These are phyloP conservation scores for Dysdera silvatica DNA, from an alignment of 1,140 invertebrate species.

Conservation along the genomic window DNA sequence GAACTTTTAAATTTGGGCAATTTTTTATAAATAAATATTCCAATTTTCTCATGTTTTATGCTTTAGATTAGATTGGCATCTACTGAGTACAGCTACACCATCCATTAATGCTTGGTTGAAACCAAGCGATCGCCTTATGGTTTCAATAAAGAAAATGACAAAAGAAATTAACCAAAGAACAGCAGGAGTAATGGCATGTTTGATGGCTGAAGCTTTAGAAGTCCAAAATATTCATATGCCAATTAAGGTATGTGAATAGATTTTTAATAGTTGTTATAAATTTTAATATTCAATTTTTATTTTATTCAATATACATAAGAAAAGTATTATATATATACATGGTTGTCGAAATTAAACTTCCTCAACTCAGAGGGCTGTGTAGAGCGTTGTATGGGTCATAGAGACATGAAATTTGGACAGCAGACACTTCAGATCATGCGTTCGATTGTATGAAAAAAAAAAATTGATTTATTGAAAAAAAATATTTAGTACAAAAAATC, in stretches of 20 bases:
- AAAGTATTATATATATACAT: not conserved
- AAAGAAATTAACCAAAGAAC: slow-evolving; percentile 58
- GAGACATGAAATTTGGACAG: too few relatives aligned
- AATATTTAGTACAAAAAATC: too few relatives aligned
- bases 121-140: slow-evolving; percentile 78
- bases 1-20: not conserved
- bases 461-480: too few relatives aligned
- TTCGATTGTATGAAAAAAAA: too few relatives aligned
- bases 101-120: slow-evolving; percentile 97
- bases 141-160: slow-evolving; percentile 68
- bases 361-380: too few relatives aligned
- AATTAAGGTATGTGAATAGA: slow-evolving; percentile 56
- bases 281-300: not conserved
- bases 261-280: not conserved
- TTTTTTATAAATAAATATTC: slow-evolving; percentile 3
- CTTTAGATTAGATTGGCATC: slow-evolving; percentile 82
- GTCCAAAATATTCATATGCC: slow-evolving; percentile 70
- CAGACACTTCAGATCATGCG: too few relatives aligned
- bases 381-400: too few relatives aligned
- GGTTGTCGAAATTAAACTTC: not conserved
- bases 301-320: not conserved
- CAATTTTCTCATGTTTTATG: slow-evolving; percentile 12
- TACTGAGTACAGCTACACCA: slow-evolving; percentile 88
- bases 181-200: slow-evolving; percentile 73
- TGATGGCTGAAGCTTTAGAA: slow-evolving; percentile 91